These are phyloP conservation scores for Sebastolobus alascanus DNA, from an alignment of 2,797 vertebrate species.

Conservation along the genomic window DNA sequence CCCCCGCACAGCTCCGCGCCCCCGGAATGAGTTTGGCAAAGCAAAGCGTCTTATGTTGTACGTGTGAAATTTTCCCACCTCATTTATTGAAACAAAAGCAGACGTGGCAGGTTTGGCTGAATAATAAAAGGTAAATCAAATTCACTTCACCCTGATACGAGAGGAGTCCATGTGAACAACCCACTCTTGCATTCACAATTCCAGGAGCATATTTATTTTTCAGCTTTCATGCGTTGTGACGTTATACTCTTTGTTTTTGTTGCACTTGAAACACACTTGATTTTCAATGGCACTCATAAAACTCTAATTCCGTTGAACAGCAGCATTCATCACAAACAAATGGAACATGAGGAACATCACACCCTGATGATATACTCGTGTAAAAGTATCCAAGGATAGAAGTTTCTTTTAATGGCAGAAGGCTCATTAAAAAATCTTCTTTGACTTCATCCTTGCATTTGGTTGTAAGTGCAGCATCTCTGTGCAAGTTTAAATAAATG, in stretches of 20 bases:
- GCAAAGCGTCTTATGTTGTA: not conserved
- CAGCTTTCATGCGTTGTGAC: not conserved
- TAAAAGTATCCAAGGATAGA: not conserved
- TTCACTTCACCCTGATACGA: not conserved
- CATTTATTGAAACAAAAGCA: constrained; percentile 2
- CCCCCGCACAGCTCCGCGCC: not conserved
- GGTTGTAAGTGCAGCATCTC: constrained; percentile 33
- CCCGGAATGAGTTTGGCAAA: not conserved
- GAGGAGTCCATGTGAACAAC: not conserved
- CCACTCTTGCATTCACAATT: not conserved
- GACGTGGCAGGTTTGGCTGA: not conserved
- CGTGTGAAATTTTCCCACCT: not conserved
- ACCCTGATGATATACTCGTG: not conserved
- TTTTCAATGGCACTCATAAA: not conserved
- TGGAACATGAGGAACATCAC: constrained; percentile 19
- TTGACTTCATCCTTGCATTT: constrained; percentile 33
- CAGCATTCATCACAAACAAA: constrained; percentile 15
- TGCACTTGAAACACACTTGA: not conserved
- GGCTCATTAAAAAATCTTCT: constrained; percentile 39
- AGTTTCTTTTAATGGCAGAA: constrained; percentile 30
- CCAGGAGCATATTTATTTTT: not conserved
- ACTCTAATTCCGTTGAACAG: not conserved
- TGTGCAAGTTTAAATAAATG: constrained; percentile 44
- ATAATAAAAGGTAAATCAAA: not conserved
- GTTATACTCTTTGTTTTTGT: not conserved